Conservation (phyloP, 2,888 invertebrate species). For the Caenorhabditis sp. region DNA sequence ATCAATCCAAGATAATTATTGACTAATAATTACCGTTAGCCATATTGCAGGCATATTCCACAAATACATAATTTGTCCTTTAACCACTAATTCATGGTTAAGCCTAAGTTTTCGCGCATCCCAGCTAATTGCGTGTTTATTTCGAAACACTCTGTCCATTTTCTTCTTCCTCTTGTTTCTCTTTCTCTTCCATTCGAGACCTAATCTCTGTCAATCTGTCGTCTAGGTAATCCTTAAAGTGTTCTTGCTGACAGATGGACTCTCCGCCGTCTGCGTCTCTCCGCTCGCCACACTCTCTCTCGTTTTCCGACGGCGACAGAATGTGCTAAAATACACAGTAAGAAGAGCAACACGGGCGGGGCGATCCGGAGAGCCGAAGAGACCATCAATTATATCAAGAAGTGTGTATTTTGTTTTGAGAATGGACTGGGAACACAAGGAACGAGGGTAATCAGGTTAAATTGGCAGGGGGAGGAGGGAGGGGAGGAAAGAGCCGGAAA, state of each 20-base stretch:
- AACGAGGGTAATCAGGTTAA: constrained; percentile 27
- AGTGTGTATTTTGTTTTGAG: background rate
- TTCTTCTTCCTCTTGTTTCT: no score
- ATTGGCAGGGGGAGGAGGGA: background rate
- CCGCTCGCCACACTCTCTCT: background rate
- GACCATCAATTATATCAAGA: constrained; percentile 43
- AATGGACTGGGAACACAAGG: background rate
- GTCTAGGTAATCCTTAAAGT: constrained; percentile 51
- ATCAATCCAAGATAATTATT: no score
- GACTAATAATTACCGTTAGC: no score
- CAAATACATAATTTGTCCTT: no score
- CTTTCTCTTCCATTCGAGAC: background rate
- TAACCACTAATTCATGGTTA: no score
- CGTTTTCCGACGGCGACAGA: background rate
- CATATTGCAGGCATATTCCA: no score
- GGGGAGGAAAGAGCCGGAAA: background rate
- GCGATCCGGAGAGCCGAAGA: no score
- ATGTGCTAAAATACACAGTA: constrained; percentile 33
- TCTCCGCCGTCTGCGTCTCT: constrained; percentile 22
- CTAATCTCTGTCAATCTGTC: constrained; percentile 37
- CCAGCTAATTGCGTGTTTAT: background rate
- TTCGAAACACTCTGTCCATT: background rate
- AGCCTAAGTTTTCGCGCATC: background rate
- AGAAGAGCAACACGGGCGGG: constrained; percentile 16
- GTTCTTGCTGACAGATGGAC: constrained; percentile 42